A percentile compares a stretch with the other conserved stretches of the same genome.
Conservation (phyloP, 2,797 vertebrate genomes). For the Uromys caudimaculatus region DNA sequence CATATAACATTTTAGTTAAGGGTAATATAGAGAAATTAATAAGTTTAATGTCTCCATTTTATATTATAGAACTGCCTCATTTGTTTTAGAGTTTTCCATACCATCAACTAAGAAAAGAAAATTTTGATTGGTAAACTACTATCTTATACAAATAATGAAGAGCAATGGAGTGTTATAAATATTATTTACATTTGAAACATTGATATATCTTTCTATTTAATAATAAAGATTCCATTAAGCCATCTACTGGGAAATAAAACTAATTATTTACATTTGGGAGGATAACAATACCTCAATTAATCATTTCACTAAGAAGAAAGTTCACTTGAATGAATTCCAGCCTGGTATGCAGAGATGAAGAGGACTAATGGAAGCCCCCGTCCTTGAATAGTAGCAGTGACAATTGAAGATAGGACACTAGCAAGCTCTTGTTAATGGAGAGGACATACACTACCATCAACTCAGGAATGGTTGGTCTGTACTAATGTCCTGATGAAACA, state of each 20-base stretch:
- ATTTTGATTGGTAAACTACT: conserved; percentile 39
- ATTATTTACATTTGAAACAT: conserved; percentile 46
- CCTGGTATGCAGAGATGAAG: background rate
- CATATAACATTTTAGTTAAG: conserved; percentile 41
- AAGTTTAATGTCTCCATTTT: conserved; percentile 11
- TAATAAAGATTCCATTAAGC: conserved; percentile 44
- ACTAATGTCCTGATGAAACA: conserved; percentile 6
- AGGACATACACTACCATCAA: conserved; percentile 26
- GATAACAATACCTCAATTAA: conserved; percentile 28
- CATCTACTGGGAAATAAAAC: conserved; percentile 16
- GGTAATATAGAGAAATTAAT: conserved; percentile 56
- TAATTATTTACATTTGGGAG: conserved; percentile 48
- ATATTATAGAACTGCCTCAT: background rate
- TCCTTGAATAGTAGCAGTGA: background rate
- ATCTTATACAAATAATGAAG: conserved; percentile 29
- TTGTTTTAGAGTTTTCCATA: conserved; percentile 51
- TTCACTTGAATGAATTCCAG: conserved; percentile 36
- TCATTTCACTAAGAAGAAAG: conserved; percentile 5
- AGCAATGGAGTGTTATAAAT: background rate
- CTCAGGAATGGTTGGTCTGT: background rate
- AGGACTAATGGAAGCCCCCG: conserved; percentile 10
- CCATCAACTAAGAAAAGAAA: conserved; percentile 36
- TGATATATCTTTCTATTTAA: conserved; percentile 16
- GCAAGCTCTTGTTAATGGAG: background rate
- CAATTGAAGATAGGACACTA: background rate